Percentiles rank a stretch among this genome's conserved stretches.
phyloP scores from a whole-genome alignment of 2,888 invertebrate genomes.

The Eulithis prunata region DNA sequence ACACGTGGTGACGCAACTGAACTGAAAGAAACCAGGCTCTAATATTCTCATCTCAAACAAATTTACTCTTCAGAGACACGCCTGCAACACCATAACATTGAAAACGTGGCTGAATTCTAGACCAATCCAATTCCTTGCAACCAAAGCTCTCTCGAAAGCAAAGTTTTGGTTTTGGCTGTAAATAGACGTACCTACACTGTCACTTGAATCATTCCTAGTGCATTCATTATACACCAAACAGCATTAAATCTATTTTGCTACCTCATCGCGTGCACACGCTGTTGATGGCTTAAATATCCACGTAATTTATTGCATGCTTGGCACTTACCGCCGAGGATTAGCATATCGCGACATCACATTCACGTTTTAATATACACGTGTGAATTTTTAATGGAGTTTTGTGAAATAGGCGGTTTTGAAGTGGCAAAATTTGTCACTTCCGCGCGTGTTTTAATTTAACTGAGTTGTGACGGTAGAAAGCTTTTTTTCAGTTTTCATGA shows the following conservation, averaged over 20 bases:
- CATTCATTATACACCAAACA: conserved; percentile 20
- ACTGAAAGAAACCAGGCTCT: no score
- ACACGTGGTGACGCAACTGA: no score
- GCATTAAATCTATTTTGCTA: conserved; percentile 25
- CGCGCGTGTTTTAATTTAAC: conserved; percentile 13
- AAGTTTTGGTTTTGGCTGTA: no score
- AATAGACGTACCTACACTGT: no score
- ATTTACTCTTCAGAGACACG: no score
- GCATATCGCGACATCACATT: conserved; percentile 51
- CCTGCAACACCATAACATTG: no score
- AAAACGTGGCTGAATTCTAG: no score
- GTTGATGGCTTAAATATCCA: conserved; percentile 41
- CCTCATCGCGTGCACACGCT: conserved; percentile 23
- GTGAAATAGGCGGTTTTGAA: conserved; percentile 30
- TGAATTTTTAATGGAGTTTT: conserved; percentile 42
- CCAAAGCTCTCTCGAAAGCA: no score
- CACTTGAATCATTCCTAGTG: background rate
- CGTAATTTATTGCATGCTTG: conserved; percentile 48
- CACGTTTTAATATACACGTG: conserved; percentile 50
- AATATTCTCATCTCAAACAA: no score
- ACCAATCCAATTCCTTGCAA: no score
- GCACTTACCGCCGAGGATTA: conserved; percentile 47
- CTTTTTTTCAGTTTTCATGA: no score
- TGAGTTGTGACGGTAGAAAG: background rate
- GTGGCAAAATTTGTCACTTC: conserved; percentile 26